Evolutionary conservation across 2,113 vertebrate species (phyloP).

Genomic region (Gopherus evgoodei): DNA sequence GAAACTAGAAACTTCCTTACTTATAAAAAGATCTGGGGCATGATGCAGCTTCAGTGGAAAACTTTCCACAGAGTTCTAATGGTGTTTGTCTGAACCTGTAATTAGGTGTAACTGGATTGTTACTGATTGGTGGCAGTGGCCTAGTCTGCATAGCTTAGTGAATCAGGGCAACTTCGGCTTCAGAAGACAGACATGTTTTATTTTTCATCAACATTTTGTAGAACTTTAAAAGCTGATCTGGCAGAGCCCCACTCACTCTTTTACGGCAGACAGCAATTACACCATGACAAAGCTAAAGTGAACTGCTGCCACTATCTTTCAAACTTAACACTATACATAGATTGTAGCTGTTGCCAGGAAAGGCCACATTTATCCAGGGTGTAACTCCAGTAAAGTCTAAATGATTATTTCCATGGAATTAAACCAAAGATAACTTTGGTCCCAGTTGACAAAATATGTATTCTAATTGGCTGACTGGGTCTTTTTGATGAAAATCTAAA

Average conservation of each 20-base stretch:
- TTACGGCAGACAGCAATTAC: not conserved
- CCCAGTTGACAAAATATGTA: not conserved
- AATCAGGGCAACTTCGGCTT: not conserved
- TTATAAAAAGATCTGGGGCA: not conserved
- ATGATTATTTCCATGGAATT: not conserved
- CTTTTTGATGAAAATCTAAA: not conserved
- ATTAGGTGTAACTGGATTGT: not conserved
- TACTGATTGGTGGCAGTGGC: fast-evolving
- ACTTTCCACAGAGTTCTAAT: not conserved
- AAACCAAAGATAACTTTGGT: not conserved
- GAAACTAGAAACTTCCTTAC: not conserved
- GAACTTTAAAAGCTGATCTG: not conserved
- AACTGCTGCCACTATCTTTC: not conserved
- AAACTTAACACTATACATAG: not conserved
- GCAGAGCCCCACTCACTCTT: not conserved
- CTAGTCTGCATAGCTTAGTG: not conserved
- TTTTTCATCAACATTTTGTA: not conserved
- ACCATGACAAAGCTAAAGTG: not conserved
- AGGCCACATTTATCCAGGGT: not conserved
- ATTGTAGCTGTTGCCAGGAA: not conserved
- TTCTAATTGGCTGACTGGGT: not conserved
- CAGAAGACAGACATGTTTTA: not conserved
- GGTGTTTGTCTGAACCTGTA: not conserved
- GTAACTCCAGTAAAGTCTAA: not conserved
- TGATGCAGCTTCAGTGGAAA: not conserved